phyloP scores from a whole-genome alignment of 2,797 vertebrate species.

The Alcedo quadribrachys region DNA sequence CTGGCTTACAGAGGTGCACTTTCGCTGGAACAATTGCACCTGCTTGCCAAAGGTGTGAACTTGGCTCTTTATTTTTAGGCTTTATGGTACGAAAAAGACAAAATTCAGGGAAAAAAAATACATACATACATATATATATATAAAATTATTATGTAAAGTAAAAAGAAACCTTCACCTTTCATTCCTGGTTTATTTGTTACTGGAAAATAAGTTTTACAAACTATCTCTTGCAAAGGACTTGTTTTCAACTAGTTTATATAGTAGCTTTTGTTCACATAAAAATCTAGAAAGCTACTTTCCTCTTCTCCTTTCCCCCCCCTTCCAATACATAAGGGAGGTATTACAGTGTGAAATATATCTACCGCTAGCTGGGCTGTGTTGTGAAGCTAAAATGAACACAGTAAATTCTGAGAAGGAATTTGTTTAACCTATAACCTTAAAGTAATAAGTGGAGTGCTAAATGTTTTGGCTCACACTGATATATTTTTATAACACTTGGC shows the following conservation, averaged over 20 bases:
- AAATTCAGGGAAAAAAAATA: neutral
- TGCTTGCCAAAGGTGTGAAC: neutral
- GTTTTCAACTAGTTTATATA: slow-evolving; percentile 59
- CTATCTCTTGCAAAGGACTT: slow-evolving; percentile 58
- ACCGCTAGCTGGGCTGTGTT: slow-evolving; percentile 53
- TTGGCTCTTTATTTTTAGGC: neutral
- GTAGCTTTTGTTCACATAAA: slow-evolving; percentile 66
- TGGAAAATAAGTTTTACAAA: slow-evolving; percentile 65
- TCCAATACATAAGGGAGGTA: slow-evolving; percentile 61
- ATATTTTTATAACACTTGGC: slow-evolving; percentile 76
- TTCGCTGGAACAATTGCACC: slow-evolving; percentile 1
- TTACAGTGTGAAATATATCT: slow-evolving; percentile 71
- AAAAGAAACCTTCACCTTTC: slow-evolving; percentile 34
- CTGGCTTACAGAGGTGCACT: neutral
- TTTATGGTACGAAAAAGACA: neutral
- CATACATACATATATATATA: neutral
- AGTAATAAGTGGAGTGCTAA: slow-evolving; percentile 66
- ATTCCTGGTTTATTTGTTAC: slow-evolving; percentile 22
- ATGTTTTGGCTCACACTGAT: slow-evolving; percentile 66
- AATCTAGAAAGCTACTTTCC: slow-evolving; percentile 52
- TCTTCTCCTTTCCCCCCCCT: neutral
- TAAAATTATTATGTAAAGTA: neutral
- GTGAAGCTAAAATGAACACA: slow-evolving; percentile 69
- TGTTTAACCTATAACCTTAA: slow-evolving; percentile 75
- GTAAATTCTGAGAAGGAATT: slow-evolving; percentile 74